Base-by-base conservation (phyloP, 2,888 invertebrate genomes). In the Meteorus cinctellus region DNA sequence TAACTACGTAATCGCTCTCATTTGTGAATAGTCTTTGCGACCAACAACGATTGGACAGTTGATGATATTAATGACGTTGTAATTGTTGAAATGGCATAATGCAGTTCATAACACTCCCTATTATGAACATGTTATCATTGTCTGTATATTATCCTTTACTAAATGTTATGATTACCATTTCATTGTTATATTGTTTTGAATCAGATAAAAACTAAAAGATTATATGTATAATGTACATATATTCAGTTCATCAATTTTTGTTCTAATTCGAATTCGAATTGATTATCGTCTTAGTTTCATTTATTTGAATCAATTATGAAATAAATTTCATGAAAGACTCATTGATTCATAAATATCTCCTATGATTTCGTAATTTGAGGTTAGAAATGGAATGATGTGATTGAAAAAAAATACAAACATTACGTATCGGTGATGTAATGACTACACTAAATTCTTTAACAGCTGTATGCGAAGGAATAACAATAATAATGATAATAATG, bases 351-450 rank as follows among this genome's bases (percentile, higher is more conserved):
- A n/a, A 4, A 48, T 4, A 48, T 48, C 16, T 48, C 14, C 2
- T 48, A n/a, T 48, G 6, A 48, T 48, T 48, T 48, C 16, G 4
- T 4, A 16, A 48, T 48, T 48, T 16, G 48, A 48, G 48, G 48
- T 48, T 48, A 48, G 16, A 16, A n/a, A 16, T 48, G 16, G 16
- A 5, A 41, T 41, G 41, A 41, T 41, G 41, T n/a, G 48, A 48
- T 4, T 3, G 3, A 48, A 48, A 48, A 48, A 48, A 48, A 48
- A 55, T 55, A 19, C 19, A 4, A 55, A 55, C 8, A 24, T 55
- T 55, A 55, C 19, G 55, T 19, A 55, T 55, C 19, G 55, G 19
- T 55, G 55, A 55, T 55, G 55, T 55, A 55, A 55, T 55, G 55
- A 55, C 19, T 55, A 55, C 55, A 55, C 19, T 19, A 55, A 55